Evolutionary conservation across 2,888 invertebrate genomes (phyloP), one percentile per base, ranked within the genome.

Genomic region (Drosophila imparisetae): DNA sequence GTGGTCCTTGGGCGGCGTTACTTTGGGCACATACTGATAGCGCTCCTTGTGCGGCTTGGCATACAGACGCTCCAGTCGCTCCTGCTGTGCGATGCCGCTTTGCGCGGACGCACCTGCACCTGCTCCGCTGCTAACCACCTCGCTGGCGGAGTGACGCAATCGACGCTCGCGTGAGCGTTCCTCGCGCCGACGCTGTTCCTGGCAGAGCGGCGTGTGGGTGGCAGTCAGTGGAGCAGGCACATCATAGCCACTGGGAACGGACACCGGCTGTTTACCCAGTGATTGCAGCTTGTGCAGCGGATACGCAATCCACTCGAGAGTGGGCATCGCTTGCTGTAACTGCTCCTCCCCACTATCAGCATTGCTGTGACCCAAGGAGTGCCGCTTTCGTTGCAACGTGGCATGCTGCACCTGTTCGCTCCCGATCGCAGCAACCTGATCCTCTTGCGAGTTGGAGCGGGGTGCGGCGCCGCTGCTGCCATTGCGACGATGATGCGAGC

Each of bases 21-120:
- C 89, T 75, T 92, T 92, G 64, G 92, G 92, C 80, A 93, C 91
- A 69, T 93, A 92, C 66, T 93, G 93, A 83, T 93, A 93, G 69
- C 92, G 90, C 7, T 93, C 92, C 72, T 92, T 92, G 75, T 92
- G 92, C 36, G 93, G 92, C 66, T 91, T 91, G 8, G 92, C 90
- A 38, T 92, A 92, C 4, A 92, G 86, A 0, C 92, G 91, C 63
- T 92, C 92, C 65, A 92, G 75, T 0, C 91, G 91, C 59, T 91
- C 91, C 54, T 90, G 76, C 61, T 91, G 89, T 38, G 78, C 81
- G 79, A 86, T 54, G 50, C 50, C 38, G 15, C 66, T 66, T 36
- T 75, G 40, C 15, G 80, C 68, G 30, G 80, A 62, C 18, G 81
- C 78, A 30, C 15, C 29, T 18, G 80, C 79, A 3, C 29, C 29